A percentile compares a stretch with the other conserved stretches of the same genome.
Conservation (phyloP, 2,797 vertebrate genomes). For the Enteromius argenteus region DNA sequence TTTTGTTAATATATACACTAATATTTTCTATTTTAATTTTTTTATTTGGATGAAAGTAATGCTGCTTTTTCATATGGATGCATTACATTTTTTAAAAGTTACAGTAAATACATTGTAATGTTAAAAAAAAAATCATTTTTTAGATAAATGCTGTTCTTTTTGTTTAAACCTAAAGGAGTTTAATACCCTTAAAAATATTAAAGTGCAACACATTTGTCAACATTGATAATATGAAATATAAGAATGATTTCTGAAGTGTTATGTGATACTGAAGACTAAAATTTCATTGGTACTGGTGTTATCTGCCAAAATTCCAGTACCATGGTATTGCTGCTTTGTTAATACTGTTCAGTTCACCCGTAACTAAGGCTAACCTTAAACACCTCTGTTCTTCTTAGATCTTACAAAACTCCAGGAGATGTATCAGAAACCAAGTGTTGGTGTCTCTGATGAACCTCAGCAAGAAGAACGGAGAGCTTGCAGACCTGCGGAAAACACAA, state of each 20-base stretch:
- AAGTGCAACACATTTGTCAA: not conserved
- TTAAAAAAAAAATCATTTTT: not conserved
- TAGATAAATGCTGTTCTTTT: not conserved
- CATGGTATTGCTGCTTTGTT: not conserved
- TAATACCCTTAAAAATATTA: too few relatives aligned
- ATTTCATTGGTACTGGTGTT: not conserved
- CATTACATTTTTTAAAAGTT: not conserved
- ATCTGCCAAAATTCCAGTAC: too few relatives aligned
- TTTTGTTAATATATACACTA: not conserved
- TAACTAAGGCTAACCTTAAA: not conserved
- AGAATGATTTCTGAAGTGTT: not conserved
- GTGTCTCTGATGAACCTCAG: not conserved
- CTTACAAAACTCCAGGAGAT: slow-evolving; percentile 40
- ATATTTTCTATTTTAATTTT: not conserved
- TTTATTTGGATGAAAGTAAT: not conserved
- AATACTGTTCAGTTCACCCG: not conserved
- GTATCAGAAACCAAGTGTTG: not conserved
- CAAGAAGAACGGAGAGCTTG: not conserved
- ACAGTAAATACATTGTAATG: not conserved
- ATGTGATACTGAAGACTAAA: not conserved
- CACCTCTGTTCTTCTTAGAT: slow-evolving; percentile 45
- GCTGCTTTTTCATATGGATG: not conserved
- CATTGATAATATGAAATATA: not conserved
- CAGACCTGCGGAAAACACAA: not conserved
- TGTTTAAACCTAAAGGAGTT: not conserved